A percentile compares a stretch with the other conserved stretches of the same genome.
phyloP scores from a whole-genome alignment of 2,888 invertebrate species.

The Biston stratarius region DNA sequence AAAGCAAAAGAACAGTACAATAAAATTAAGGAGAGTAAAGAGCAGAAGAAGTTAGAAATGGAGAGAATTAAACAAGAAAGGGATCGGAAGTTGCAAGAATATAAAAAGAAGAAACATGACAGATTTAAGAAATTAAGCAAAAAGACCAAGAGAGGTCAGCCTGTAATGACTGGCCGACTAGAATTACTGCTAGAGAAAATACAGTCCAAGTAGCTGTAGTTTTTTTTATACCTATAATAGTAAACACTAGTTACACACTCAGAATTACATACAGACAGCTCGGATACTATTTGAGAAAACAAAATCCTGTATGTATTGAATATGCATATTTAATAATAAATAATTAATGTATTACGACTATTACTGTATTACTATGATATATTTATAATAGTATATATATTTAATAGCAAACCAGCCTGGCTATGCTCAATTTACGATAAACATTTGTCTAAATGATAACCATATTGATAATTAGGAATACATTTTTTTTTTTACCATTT shows the following conservation, averaged over 20 bases:
- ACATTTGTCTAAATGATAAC: no score
- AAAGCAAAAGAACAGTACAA: conserved; percentile 85
- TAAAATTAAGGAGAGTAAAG: conserved; percentile 85
- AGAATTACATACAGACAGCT: no score
- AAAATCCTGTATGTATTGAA: no score
- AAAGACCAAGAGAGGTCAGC: conserved; percentile 94
- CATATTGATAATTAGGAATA: no score
- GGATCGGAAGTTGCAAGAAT: conserved; percentile 88
- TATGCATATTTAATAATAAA: no score
- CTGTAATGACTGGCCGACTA: conserved; percentile 93
- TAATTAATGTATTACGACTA: no score
- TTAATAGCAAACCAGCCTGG: no score
- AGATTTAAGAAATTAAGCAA: conserved; percentile 90
- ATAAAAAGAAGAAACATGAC: conserved; percentile 90
- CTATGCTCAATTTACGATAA: no score
- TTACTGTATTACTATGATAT: no score
- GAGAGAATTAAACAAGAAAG: conserved; percentile 84
- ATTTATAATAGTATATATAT: no score
- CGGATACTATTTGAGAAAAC: no score
- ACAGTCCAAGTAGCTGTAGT: conserved; percentile 63
- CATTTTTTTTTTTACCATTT: no score
- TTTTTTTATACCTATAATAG: not conserved
- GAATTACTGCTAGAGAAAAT: conserved; percentile 92
- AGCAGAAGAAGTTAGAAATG: conserved; percentile 77
- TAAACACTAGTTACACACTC: not conserved